A percentile compares a stretch with the other conserved stretches of the same genome.
phyloP scores from a whole-genome alignment of 2,888 invertebrate species.

The Synanthedon formicaeformis region DNA sequence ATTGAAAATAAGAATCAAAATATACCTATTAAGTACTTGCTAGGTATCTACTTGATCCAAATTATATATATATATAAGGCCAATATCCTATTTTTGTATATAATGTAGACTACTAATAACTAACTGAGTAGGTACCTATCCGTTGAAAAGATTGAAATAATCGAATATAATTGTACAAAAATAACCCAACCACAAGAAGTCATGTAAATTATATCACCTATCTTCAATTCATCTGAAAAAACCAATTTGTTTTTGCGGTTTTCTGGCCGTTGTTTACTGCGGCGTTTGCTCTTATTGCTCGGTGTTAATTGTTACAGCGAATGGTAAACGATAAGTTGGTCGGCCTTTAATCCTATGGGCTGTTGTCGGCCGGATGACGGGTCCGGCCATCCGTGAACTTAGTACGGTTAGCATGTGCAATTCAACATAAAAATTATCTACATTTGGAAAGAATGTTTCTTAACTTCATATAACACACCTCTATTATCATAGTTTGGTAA shows the following conservation, averaged over 20 bases:
- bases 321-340: constrained; percentile 16
- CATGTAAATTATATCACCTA: constrained; percentile 33
- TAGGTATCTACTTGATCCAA: too few species aligned
- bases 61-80: too few species aligned
- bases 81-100: too few species aligned
- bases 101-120: too few species aligned
- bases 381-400: constrained; percentile 47
- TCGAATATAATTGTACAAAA: constrained; percentile 38
- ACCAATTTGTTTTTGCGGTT: constrained; percentile 9
- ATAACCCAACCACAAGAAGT: constrained; percentile 45
- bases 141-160: not conserved
- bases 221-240: constrained; percentile 29
- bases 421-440: too few species aligned
- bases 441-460: too few species aligned
- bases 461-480: too few species aligned
- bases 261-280: not conserved
- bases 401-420: constrained; percentile 36
- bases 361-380: constrained; percentile 38
- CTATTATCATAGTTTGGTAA: too few species aligned
- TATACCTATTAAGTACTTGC: too few species aligned
- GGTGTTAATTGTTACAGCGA: constrained; percentile 11
- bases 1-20: too few species aligned
- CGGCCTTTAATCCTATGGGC: constrained; percentile 34
- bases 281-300: constrained; percentile 4
- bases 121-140: too few species aligned